Percentiles rank a stretch among this genome's conserved stretches.
Evolutionary conservation across 2,113 vertebrate species (phyloP).

Genomic region (Prunella himalayana): DNA sequence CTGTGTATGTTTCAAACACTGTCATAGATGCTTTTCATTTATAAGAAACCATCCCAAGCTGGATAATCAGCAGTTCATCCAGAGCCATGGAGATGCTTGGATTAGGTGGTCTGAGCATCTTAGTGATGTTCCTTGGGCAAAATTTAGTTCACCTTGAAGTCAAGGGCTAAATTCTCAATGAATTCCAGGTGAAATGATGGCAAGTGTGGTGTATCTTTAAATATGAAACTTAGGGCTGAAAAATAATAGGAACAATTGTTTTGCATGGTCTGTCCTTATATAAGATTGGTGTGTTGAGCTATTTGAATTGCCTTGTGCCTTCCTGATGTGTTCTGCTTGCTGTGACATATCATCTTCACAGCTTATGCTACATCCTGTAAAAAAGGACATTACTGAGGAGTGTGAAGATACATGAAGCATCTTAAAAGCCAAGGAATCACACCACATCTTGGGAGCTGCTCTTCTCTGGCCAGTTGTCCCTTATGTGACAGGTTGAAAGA

Average conservation of each 20-base stretch:
- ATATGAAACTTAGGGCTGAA: neutral
- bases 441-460: neutral
- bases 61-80: neutral
- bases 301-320: neutral
- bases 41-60: neutral
- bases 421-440: neutral
- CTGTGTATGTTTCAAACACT: neutral
- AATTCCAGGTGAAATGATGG: neutral
- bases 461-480: neutral
- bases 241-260: neutral
- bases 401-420: neutral
- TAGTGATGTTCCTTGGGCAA: neutral
- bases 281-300: neutral
- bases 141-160: neutral
- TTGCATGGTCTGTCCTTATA: neutral
- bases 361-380: neutral
- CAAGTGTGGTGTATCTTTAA: neutral
- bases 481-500: neutral
- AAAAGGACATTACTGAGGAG: neutral
- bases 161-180: neutral
- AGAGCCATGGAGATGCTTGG: neutral
- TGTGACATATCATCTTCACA: neutral
- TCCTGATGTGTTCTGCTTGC: neutral
- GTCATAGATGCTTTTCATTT: neutral
- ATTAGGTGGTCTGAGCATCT: neutral